phyloP scores from a whole-genome alignment of 2,113 vertebrate genomes.

The Ammospiza caudacuta region DNA sequence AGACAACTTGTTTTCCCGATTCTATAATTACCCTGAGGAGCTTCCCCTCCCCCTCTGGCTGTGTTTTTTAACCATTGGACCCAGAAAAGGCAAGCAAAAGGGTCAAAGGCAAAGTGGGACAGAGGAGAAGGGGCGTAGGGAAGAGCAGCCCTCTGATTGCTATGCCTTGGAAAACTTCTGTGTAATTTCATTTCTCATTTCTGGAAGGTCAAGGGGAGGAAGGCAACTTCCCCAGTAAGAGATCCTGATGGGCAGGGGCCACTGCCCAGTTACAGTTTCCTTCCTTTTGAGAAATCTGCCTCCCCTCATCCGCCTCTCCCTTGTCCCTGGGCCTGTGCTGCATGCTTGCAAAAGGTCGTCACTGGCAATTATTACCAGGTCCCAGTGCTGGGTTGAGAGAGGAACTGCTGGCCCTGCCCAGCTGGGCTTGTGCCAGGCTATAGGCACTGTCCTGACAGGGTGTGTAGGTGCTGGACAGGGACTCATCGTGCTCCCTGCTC shows the following conservation, averaged over 20 bases:
- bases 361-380: neutral
- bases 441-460: neutral
- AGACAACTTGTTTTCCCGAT: conserved; percentile 68
- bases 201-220: neutral
- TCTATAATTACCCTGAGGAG: conserved; percentile 65
- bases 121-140: neutral
- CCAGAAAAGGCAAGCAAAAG: conserved; percentile 34
- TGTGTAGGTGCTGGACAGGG: neutral
- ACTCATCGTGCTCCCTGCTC: neutral
- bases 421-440: neutral
- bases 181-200: conserved; percentile 18
- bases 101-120: neutral
- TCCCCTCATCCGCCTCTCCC: neutral
- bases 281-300: conserved; percentile 48
- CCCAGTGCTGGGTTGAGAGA: neutral
- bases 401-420: neutral
- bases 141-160: neutral
- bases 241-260: neutral
- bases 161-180: neutral
- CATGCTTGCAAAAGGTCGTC: neutral
- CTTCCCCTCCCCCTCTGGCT: conserved; percentile 8
- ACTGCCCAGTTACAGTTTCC: conserved; percentile 44
- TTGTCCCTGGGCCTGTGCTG: neutral
- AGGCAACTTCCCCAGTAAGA: neutral
- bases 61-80: conserved; percentile 19